These are phyloP conservation scores for Habrosyne pyritoides DNA, from an alignment of 2,888 invertebrate species.

Conservation along the genomic window DNA sequence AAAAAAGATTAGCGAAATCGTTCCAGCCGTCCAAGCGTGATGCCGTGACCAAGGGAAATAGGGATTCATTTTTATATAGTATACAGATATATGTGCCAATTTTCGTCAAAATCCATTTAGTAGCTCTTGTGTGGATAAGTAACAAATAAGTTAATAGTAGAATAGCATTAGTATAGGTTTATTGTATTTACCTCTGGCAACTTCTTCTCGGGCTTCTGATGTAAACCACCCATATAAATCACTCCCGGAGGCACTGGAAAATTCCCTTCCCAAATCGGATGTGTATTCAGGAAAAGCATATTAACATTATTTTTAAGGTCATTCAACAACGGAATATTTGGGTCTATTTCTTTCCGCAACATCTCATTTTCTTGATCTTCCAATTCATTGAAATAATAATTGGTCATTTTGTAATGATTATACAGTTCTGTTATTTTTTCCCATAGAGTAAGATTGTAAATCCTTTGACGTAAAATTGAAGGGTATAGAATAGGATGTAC, in stretches of 20 bases:
- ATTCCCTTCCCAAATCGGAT: conserved; percentile 44
- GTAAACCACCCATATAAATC: conserved; percentile 44
- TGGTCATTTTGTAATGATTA: conserved; percentile 16
- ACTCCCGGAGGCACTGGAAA: conserved; percentile 45
- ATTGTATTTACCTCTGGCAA: conserved; percentile 43
- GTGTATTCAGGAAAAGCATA: conserved; percentile 41
- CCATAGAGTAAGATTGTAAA: conserved; percentile 34
- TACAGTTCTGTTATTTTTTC: conserved; percentile 41
- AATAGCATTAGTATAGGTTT: no score
- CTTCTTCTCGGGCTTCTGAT: conserved; percentile 32
- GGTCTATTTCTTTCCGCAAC: conserved; percentile 30
- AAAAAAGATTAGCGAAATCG: no score
- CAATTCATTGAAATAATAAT: conserved; percentile 9
- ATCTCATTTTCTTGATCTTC: conserved; percentile 17
- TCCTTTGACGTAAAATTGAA: conserved; percentile 19
- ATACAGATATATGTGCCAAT: no score
- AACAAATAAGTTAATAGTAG: no score
- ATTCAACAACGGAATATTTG: conserved; percentile 25
- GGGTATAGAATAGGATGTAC: conserved; percentile 35
- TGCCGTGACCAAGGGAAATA: no score
- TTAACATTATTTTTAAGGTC: conserved; percentile 41
- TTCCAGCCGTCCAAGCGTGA: no score
- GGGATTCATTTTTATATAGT: no score
- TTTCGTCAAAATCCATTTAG: no score
- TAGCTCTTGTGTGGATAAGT: no score